phyloP scores from a whole-genome alignment of 2,888 invertebrate genomes.

The Lochmaea capreae region DNA sequence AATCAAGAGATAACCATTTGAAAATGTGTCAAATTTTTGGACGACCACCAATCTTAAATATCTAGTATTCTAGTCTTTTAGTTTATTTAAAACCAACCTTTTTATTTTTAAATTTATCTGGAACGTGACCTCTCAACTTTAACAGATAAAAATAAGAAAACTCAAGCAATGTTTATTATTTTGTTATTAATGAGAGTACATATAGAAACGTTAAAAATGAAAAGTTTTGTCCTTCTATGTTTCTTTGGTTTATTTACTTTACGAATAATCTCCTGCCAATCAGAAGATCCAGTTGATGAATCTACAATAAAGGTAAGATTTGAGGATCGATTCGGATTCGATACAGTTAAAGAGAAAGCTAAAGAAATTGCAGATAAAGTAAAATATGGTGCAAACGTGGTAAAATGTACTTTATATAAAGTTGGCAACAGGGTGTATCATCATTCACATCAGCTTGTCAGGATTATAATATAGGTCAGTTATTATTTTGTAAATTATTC shows the following conservation, averaged over 20 bases:
- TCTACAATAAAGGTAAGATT: background rate
- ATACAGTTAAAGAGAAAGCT: background rate
- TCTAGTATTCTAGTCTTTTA: too few relatives aligned
- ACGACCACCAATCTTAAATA: too few relatives aligned
- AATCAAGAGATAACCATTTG: too few relatives aligned
- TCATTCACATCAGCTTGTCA: conserved; percentile 27
- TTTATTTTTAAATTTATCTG: too few relatives aligned
- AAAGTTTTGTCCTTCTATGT: background rate
- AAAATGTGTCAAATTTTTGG: too few relatives aligned
- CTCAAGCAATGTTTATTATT: background rate
- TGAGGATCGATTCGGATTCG: background rate
- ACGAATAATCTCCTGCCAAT: background rate
- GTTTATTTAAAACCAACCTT: too few relatives aligned
- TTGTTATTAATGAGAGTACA: background rate
- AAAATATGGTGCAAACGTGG: background rate
- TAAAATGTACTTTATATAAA: conserved; percentile 26
- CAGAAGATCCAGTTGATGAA: background rate
- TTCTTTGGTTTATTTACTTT: background rate
- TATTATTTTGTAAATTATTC: background rate
- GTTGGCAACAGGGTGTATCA: conserved; percentile 17
- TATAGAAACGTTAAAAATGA: background rate
- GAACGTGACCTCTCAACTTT: background rate
- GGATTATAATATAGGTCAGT: background rate
- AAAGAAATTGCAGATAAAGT: conserved; percentile 6
- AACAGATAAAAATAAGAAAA: background rate